phyloP scores from a whole-genome alignment of 2,113 vertebrate genomes.

The Lepus americanus region DNA sequence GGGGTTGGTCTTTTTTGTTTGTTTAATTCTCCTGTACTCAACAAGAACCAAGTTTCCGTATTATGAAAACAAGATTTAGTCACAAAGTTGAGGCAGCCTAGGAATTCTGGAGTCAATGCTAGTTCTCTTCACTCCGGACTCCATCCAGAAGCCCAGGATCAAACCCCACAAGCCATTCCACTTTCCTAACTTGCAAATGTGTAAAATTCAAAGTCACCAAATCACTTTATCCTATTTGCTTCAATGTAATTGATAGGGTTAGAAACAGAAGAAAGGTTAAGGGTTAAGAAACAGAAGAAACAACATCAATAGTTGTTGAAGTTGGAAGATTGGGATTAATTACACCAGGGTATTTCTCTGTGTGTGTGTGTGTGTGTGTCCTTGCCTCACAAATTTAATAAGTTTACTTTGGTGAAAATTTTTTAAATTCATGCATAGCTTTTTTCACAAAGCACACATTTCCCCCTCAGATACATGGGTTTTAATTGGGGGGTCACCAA shows the following conservation, averaged over 20 bases:
- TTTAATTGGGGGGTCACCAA: no score
- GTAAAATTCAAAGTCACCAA: not conserved
- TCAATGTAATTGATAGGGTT: not conserved
- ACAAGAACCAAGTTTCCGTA: slow-evolving; percentile 36
- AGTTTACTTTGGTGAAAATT: no score
- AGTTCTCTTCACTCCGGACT: not conserved
- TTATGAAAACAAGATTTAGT: slow-evolving; percentile 18
- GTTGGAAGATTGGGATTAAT: not conserved
- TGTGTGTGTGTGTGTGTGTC: no score
- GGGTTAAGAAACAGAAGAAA: not conserved
- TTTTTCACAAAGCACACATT: no score
- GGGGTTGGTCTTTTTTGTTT: not conserved
- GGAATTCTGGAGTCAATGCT: slow-evolving; percentile 42
- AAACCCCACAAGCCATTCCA: not conserved
- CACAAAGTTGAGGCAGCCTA: slow-evolving; percentile 29
- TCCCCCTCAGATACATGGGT: no score
- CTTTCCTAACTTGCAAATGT: not conserved
- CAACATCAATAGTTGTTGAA: not conserved
- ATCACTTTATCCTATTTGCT: not conserved
- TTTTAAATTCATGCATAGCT: no score
- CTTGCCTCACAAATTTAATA: no score
- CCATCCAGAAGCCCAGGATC: not conserved
- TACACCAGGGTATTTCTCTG: not conserved
- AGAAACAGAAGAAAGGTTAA: not conserved
- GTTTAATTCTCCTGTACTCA: slow-evolving; percentile 51